These are phyloP conservation scores for Neopipo cinnamomea DNA, from an alignment of 2,113 vertebrate genomes.

Conservation along the genomic window DNA sequence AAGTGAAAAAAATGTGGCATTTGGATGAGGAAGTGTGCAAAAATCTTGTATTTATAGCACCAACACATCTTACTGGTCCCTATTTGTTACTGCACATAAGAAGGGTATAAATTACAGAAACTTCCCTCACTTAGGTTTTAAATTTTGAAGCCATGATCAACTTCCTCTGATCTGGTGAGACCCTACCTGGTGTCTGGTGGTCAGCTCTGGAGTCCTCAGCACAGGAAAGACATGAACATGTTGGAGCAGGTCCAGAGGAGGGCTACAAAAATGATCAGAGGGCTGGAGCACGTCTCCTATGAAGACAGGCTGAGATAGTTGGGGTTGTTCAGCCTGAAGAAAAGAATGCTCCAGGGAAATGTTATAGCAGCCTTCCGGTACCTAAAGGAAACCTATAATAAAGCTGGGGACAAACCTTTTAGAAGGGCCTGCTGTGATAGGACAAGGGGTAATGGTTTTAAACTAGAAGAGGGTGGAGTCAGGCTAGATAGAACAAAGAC, in stretches of 20 bases:
- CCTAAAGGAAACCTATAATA: too few relatives aligned
- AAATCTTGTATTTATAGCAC: neutral
- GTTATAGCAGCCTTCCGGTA: neutral
- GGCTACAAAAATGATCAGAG: accelerated
- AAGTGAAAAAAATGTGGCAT: neutral
- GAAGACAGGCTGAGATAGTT: neutral
- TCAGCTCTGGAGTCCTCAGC: neutral
- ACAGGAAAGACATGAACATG: neutral
- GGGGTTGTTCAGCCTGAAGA: neutral
- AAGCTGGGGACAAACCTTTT: neutral
- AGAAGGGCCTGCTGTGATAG: accelerated
- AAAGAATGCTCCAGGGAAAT: neutral
- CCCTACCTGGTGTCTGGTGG: neutral
- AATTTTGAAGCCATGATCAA: neutral
- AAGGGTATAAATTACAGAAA: neutral
- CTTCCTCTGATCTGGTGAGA: neutral
- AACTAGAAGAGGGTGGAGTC: neutral
- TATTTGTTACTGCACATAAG: neutral
- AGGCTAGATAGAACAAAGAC: neutral
- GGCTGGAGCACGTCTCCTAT: neutral
- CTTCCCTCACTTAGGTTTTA: neutral
- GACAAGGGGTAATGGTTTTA: neutral
- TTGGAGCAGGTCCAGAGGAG: neutral
- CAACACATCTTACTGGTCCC: neutral
- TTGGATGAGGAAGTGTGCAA: neutral